Conservation (phyloP, 2,113 vertebrate genomes). For the Dipodomys spectabilis region DNA sequence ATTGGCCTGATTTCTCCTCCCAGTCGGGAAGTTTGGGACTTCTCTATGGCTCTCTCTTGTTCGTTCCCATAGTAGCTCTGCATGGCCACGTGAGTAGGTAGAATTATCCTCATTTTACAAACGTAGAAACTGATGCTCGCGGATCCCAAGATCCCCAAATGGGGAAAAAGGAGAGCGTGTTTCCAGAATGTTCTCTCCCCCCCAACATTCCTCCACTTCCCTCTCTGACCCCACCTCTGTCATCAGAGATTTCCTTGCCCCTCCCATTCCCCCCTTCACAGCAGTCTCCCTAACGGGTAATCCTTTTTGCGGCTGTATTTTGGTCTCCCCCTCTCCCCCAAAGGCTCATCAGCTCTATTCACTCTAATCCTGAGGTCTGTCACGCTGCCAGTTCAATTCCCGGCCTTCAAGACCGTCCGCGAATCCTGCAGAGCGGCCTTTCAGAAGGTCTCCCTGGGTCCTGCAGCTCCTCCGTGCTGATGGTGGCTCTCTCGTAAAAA, state of each 20-base stretch:
- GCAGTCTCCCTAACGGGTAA: neutral
- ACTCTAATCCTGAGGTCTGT: neutral
- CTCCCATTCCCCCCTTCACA: neutral
- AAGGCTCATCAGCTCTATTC: neutral
- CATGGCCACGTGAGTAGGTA: neutral
- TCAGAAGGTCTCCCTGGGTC: too few relatives aligned
- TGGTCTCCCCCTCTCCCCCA: neutral
- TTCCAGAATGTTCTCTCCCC: neutral
- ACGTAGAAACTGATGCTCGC: neutral
- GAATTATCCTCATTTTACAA: neutral
- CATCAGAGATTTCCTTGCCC: neutral
- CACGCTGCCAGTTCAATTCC: neutral
- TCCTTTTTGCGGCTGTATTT: neutral
- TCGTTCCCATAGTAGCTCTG: neutral
- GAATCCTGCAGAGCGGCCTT: too few relatives aligned
- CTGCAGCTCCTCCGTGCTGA: too few relatives aligned
- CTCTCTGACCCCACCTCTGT: rapidly evolving
- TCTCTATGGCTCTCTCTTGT: neutral
- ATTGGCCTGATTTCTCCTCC: neutral
- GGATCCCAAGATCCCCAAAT: neutral
- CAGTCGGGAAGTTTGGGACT: neutral
- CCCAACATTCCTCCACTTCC: neutral
- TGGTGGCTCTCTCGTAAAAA: too few relatives aligned
- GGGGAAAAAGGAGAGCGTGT: neutral
- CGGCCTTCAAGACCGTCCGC: neutral